Evolutionary conservation across 2,113 vertebrate species (phyloP).

Genomic region (Dissostichus mawsoni): DNA sequence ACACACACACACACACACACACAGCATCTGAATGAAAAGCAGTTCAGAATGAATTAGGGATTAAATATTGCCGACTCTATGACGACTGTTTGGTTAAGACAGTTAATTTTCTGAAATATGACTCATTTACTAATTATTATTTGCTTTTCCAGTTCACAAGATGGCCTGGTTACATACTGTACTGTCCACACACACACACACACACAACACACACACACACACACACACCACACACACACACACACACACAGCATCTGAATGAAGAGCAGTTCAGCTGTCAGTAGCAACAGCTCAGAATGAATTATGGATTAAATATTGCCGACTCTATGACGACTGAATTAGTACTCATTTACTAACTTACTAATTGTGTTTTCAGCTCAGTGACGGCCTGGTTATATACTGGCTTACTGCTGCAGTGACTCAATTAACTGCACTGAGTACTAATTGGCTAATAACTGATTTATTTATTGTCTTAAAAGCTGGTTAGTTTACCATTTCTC

Average conservation of each 20-base stretch:
- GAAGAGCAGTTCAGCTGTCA: conserved; percentile 21
- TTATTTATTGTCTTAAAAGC: too few species aligned
- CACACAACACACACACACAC: conserved; percentile 23
- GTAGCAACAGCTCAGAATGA: conserved; percentile 38
- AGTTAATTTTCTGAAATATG: neutral
- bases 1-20: conserved; percentile 32
- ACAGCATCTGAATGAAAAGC: conserved; percentile 41
- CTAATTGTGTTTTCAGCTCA: neutral
- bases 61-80: conserved; percentile 33
- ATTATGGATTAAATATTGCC: conserved; percentile 44
- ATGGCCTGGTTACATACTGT: conserved; percentile 34
- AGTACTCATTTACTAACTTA: neutral
- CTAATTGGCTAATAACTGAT: neutral
- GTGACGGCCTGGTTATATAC: neutral
- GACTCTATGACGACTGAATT: conserved; percentile 27
- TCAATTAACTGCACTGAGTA: neutral
- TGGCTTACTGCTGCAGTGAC: too few species aligned
- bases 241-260: conserved; percentile 44
- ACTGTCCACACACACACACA: conserved; percentile 8
- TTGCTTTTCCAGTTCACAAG: neutral
- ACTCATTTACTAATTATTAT: neutral
- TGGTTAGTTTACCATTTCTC: too few species aligned
- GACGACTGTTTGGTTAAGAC: conserved; percentile 11
- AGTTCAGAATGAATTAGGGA: conserved; percentile 49
- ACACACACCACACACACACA: conserved; percentile 32